Conservation (phyloP, 2,797 vertebrate species). For the Myiotriccus ornatus region DNA sequence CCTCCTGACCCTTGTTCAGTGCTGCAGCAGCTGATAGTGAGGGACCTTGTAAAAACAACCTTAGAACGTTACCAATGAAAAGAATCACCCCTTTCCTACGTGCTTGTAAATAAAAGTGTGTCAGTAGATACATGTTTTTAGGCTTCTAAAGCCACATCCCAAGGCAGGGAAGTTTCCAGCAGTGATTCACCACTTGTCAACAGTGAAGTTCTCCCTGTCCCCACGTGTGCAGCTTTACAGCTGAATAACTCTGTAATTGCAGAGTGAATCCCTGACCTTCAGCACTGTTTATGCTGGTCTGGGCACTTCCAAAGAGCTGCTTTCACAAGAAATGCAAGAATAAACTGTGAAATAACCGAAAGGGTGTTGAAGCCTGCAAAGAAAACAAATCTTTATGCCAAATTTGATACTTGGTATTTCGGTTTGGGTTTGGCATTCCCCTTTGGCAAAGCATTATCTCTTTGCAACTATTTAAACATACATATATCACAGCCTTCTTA, state of each 20-base stretch:
- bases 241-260: background rate
- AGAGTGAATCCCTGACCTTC: background rate
- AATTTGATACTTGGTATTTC: background rate
- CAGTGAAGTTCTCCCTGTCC: background rate
- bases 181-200: background rate
- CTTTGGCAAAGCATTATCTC: background rate
- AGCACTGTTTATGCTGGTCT: background rate
- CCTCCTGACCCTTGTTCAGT: background rate
- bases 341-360: background rate
- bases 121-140: background rate
- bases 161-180: background rate
- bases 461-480: background rate
- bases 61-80: background rate
- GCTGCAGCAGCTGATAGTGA: background rate
- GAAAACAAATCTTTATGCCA: background rate
- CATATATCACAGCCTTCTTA: background rate
- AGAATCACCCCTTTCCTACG: background rate
- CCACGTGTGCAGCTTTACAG: background rate
- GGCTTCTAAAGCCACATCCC: background rate
- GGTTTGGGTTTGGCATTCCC: background rate
- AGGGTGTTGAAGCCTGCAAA: background rate
- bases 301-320: background rate
- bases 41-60: background rate
- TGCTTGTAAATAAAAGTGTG: background rate
- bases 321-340: background rate